These are phyloP conservation scores for Hyperopisus bebe DNA, from an alignment of 2,113 vertebrate genomes.

Conservation along the genomic window DNA sequence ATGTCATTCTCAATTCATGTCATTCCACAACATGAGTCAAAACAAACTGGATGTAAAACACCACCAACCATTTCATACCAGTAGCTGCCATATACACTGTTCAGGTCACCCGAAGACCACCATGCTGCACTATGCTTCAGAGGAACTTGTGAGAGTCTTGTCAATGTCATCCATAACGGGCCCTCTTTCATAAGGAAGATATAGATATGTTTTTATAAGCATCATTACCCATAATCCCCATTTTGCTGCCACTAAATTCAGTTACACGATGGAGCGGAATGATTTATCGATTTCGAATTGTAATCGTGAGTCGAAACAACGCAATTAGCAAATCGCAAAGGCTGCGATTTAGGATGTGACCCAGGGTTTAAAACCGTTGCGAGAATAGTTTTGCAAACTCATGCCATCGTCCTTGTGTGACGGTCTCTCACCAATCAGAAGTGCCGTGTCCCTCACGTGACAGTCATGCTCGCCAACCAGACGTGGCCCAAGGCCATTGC, in stretches of 20 bases:
- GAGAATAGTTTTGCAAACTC: too few species aligned
- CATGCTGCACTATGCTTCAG: neutral
- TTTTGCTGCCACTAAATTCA: neutral
- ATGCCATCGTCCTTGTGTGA: too few species aligned
- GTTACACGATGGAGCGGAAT: neutral
- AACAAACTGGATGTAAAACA: neutral
- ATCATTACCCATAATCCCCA: neutral
- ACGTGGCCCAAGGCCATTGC: too few species aligned
- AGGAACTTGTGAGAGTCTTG: neutral
- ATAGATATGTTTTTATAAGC: neutral
- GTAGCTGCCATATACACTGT: neutral
- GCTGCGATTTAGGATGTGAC: too few species aligned
- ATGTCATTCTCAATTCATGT: neutral
- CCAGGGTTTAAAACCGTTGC: too few species aligned
- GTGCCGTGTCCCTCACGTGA: too few species aligned
- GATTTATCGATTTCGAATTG: too few species aligned
- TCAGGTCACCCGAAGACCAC: neutral
- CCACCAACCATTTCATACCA: neutral
- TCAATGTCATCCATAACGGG: neutral
- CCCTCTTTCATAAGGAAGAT: neutral
- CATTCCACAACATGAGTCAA: neutral
- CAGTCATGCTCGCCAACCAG: too few species aligned
- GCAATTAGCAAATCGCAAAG: too few species aligned
- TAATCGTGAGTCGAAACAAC: too few species aligned
- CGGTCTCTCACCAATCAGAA: too few species aligned